Percentiles rank a stretch among this genome's conserved stretches.
Conservation (phyloP, 2,797 vertebrate species). For the Acipenser oxyrinchus region DNA sequence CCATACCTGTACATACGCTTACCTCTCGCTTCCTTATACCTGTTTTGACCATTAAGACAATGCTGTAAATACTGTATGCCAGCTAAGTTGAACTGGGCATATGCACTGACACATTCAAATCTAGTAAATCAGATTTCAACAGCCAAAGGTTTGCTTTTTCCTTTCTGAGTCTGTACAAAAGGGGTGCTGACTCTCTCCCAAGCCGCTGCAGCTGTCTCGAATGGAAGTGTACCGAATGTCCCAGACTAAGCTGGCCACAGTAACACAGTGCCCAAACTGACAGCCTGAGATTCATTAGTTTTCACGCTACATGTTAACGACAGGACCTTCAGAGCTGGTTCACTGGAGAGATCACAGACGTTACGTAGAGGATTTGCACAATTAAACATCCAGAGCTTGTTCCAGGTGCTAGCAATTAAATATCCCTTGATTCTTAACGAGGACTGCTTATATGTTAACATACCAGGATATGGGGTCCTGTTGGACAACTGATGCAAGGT, state of each 20-base stretch:
- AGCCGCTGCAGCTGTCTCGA: slow-evolving; percentile 32
- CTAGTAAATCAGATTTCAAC: slow-evolving; percentile 17
- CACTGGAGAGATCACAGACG: slow-evolving; percentile 48
- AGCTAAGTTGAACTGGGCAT: neutral
- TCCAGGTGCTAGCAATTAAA: slow-evolving; percentile 52
- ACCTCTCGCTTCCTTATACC: too few species aligned
- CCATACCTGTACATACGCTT: too few species aligned
- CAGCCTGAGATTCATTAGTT: slow-evolving; percentile 37
- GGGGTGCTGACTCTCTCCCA: slow-evolving; percentile 36
- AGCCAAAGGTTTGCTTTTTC: slow-evolving; percentile 46
- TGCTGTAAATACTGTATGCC: too few species aligned
- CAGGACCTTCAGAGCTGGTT: slow-evolving; percentile 43
- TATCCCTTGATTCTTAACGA: slow-evolving; percentile 24
- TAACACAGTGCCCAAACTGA: slow-evolving; percentile 28
- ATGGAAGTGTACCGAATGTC: slow-evolving; percentile 34
- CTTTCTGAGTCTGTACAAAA: slow-evolving; percentile 19
- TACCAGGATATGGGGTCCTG: slow-evolving; percentile 20
- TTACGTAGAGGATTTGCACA: slow-evolving; percentile 46
- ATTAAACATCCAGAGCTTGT: slow-evolving; percentile 39
- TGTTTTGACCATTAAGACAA: too few species aligned
- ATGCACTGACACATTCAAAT: slow-evolving; percentile 29
- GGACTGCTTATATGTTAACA: slow-evolving; percentile 18
- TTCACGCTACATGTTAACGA: slow-evolving; percentile 45
- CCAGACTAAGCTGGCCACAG: slow-evolving; percentile 18
- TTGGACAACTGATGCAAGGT: slow-evolving; percentile 24